These are phyloP conservation scores for Capromys pilorides DNA, from an alignment of 2,797 vertebrate genomes.

Conservation along the genomic window DNA sequence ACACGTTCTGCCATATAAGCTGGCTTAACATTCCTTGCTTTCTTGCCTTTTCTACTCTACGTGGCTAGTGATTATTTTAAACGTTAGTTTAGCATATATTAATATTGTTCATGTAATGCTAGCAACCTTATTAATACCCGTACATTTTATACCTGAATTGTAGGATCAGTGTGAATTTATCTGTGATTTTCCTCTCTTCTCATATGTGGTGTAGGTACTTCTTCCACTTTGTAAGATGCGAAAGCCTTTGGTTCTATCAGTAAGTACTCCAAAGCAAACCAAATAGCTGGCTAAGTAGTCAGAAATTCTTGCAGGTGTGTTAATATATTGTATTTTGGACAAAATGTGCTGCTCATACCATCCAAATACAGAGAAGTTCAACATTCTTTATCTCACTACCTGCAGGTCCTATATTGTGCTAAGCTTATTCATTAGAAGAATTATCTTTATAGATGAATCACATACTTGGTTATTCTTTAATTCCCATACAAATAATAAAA, in stretches of 20 bases:
- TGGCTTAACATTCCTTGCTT: slow-evolving; percentile 30
- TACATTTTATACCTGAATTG: background rate
- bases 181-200: background rate
- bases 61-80: slow-evolving; percentile 27
- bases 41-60: background rate
- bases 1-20: background rate
- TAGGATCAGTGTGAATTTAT: background rate
- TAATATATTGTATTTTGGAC: background rate
- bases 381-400: background rate
- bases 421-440: slow-evolving; percentile 10
- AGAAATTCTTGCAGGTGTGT: background rate
- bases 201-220: background rate
- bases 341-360: background rate
- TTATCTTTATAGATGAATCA: background rate
- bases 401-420: background rate
- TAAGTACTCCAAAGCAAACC: background rate
- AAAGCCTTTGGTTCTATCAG: background rate
- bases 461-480: background rate
- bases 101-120: background rate
- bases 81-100: background rate
- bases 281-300: background rate
- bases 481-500: slow-evolving; percentile 1
- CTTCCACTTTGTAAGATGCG: background rate
- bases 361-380: background rate
- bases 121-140: background rate